Evolutionary conservation across 2,888 invertebrate genomes (phyloP).

Genomic region (Nowickia ferox): DNA sequence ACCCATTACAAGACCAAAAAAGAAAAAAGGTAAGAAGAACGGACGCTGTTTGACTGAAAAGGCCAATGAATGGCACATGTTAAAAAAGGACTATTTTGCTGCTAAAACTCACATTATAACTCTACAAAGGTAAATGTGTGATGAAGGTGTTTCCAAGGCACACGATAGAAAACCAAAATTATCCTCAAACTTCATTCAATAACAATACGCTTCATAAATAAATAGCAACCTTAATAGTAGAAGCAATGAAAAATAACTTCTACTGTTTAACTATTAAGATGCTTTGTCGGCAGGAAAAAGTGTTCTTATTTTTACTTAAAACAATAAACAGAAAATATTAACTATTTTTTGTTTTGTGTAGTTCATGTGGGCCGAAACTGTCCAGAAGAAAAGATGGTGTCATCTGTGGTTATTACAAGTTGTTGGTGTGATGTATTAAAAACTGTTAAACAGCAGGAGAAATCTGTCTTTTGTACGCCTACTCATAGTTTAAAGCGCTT

Average conservation of each 20-base stretch:
- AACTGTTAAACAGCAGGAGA: slow-evolving; percentile 63
- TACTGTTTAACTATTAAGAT: slow-evolving; percentile 51
- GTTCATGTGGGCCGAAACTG: slow-evolving; percentile 23
- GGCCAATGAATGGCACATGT: slow-evolving; percentile 63
- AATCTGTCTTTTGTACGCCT: slow-evolving; percentile 62
- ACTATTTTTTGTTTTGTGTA: slow-evolving; percentile 38
- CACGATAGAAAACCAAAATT: slow-evolving; percentile 34
- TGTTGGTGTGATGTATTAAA: slow-evolving; percentile 35
- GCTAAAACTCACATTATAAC: not conserved
- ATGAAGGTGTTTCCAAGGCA: slow-evolving; percentile 61
- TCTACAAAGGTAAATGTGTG: slow-evolving; percentile 48
- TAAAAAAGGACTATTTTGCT: slow-evolving; percentile 59
- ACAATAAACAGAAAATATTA: slow-evolving; percentile 44
- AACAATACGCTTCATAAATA: slow-evolving; percentile 38
- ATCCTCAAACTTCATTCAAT: slow-evolving; percentile 38
- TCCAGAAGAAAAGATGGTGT: slow-evolving; percentile 60
- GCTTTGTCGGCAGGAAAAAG: slow-evolving; percentile 63
- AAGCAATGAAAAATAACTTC: slow-evolving; percentile 57
- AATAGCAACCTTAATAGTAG: slow-evolving; percentile 4
- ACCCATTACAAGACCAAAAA: slow-evolving; percentile 15
- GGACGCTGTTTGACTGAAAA: slow-evolving; percentile 39
- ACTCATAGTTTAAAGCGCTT: slow-evolving; percentile 67
- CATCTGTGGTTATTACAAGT: slow-evolving; percentile 62
- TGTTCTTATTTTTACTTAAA: slow-evolving; percentile 11
- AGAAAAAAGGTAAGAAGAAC: slow-evolving; percentile 24